These are phyloP conservation scores for Battus philenor DNA, from an alignment of 1,140 invertebrate genomes.

Conservation along the genomic window DNA sequence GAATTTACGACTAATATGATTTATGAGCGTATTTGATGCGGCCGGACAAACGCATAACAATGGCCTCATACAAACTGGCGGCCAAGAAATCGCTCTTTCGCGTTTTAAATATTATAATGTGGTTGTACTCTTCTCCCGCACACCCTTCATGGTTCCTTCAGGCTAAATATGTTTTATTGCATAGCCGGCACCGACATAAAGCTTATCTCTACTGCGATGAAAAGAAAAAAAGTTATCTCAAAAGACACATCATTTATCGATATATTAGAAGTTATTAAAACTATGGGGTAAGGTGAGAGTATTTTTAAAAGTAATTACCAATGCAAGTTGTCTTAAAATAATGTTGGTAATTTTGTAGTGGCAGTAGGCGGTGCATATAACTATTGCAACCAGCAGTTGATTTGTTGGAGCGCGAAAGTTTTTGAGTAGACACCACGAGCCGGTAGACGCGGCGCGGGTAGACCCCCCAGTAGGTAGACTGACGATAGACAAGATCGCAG, in stretches of 20 bases:
- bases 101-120: slow-evolving; percentile 67
- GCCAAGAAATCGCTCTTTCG: slow-evolving; percentile 38
- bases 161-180: slow-evolving; percentile 47
- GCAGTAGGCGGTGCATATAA: neutral
- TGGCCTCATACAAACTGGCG: slow-evolving; percentile 50
- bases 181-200: slow-evolving; percentile 37
- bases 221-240: neutral
- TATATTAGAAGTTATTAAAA: neutral
- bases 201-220: slow-evolving; percentile 16
- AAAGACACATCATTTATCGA: neutral
- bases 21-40: slow-evolving; percentile 67
- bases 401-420: too few relatives aligned
- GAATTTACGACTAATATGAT: slow-evolving; percentile 74
- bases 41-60: slow-evolving; percentile 66
- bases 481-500: too few relatives aligned
- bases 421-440: too few relatives aligned
- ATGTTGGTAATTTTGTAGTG: too few relatives aligned
- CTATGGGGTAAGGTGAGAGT: too few relatives aligned
- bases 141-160: slow-evolving; percentile 14
- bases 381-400: too few relatives aligned
- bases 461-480: too few relatives aligned
- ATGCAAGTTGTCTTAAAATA: too few relatives aligned
- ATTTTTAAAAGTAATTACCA: too few relatives aligned
- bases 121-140: slow-evolving; percentile 45
- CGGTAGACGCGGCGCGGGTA: too few relatives aligned